Base-by-base conservation (phyloP, 2,797 vertebrate species). In the Gambelia wislizenii region DNA sequence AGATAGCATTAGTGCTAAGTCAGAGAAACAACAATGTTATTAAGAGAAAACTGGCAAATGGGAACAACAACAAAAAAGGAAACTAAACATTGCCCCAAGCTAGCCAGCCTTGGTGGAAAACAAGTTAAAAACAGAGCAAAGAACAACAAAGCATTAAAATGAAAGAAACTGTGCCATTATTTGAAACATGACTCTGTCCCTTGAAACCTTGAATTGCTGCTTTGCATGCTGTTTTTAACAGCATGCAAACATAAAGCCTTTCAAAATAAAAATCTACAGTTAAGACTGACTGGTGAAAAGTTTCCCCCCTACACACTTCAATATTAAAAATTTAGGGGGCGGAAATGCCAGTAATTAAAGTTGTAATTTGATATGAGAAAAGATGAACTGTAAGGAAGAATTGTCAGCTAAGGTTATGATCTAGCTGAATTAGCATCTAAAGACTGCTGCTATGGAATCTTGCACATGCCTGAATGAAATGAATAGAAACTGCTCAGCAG, bases 241-340 rank as follows among this genome's bases (percentile, higher is more conserved):
- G 49, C 49, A 49, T 49, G 49, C 49, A 49, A 49, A 49, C 4
- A 13, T 16, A 85, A 85, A 75, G 84, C 44, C 54, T 75, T 75
- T 16, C 22, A 64, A 80, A 74, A 39, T 39, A 89, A 86, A 61
- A 42, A 52, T 49, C 49, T 56, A 59, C 20, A 85, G 33, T 80
- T 74, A 79, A 75, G 44, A 27, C n/a, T 52, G 30, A 54, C 67
- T 85, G 27, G 10, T 76, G 39, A 87, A 22, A 61, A 44, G 5
- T 42, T 20, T 84, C 82, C 78, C 77, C 14, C 80, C 69, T n/a
- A n/a, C n/a, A n/a, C n/a, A 82, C 22, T 84, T 59, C 90, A 83
- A 78, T 49, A 18, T 64, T 79, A 81, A 87, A 75, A 56, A 92
- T 87, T 90, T 33, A 91, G 86, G 59, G 69, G 47, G 84, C 89